Evolutionary conservation across 1,140 invertebrate species (phyloP).

Genomic region (Venustaconcha ellipsiformis): DNA sequence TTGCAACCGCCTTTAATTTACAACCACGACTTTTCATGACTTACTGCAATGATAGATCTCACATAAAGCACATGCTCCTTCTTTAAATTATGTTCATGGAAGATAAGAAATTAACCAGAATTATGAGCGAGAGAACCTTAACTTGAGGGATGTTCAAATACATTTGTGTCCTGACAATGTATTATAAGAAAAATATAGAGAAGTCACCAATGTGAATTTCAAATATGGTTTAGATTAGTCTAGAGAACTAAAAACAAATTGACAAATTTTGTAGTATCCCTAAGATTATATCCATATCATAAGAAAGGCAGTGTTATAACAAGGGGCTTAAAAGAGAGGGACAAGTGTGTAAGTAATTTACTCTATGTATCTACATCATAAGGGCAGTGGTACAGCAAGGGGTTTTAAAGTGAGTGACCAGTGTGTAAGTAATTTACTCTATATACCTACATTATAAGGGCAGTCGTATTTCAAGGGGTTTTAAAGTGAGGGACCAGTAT

Average conservation of each 20-base stretch:
- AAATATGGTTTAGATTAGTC: background rate
- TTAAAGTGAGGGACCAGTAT: background rate
- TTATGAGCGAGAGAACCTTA: too few relatives aligned
- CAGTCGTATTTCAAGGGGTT: background rate
- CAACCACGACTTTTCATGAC: too few relatives aligned
- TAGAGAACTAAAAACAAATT: background rate
- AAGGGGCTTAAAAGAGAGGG: too few relatives aligned
- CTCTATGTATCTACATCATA: slow-evolving; percentile 69
- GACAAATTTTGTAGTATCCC: background rate
- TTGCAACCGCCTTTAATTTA: too few relatives aligned
- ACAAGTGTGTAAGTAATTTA: background rate
- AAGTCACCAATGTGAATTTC: background rate
- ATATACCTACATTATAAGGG: background rate
- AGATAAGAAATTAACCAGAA: too few relatives aligned
- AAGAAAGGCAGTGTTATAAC: background rate
- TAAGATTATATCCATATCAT: background rate
- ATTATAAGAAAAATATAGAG: background rate
- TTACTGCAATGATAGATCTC: too few relatives aligned
- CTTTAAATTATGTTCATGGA: too few relatives aligned
- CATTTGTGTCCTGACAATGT: too few relatives aligned
- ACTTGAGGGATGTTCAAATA: too few relatives aligned
- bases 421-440: background rate
- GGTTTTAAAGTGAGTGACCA: too few relatives aligned
- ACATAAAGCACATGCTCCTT: too few relatives aligned
- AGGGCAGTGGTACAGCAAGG: background rate